Conservation (phyloP, 2,797 vertebrate genomes). For the Petrocephalus schoutedeni region DNA sequence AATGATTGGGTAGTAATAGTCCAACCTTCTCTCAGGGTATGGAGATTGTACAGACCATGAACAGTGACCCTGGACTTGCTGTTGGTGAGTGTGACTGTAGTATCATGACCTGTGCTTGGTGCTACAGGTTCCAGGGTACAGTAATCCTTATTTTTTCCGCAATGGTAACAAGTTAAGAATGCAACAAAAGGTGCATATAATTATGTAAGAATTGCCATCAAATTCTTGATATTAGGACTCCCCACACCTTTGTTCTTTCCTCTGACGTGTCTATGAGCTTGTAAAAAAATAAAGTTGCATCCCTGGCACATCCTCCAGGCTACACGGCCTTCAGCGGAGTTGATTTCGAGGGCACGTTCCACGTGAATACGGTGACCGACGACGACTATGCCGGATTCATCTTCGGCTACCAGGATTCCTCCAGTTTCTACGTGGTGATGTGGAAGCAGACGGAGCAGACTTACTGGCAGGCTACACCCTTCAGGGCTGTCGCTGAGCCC, state of each 20-base stretch:
- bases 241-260: no score
- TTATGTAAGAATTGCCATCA: neutral
- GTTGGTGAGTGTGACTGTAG: conserved; percentile 70
- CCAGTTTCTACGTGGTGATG: conserved; percentile 98
- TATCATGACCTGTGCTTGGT: neutral
- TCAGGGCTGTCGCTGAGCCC: conserved; percentile 91
- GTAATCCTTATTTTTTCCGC: neutral
- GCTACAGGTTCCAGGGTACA: neutral
- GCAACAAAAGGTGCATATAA: neutral
- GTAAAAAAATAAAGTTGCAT: neutral
- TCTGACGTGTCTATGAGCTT: neutral
- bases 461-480: conserved; percentile 95
- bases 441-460: conserved; percentile 99
- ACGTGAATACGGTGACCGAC: conserved; percentile 92
- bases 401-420: conserved; percentile 97
- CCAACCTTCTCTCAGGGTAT: conserved; percentile 54
- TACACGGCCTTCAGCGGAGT: conserved; percentile 96
- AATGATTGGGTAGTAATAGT: neutral
- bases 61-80: conserved; percentile 96
- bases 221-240: neutral
- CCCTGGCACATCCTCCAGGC: conserved; percentile 55
- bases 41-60: conserved; percentile 99
- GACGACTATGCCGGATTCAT: conserved; percentile 97
- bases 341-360: conserved; percentile 97
- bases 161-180: neutral